Percentiles rank a stretch among this genome's conserved stretches.
Conservation (phyloP, 2,113 vertebrate species). For the Pseudorasbora parva region DNA sequence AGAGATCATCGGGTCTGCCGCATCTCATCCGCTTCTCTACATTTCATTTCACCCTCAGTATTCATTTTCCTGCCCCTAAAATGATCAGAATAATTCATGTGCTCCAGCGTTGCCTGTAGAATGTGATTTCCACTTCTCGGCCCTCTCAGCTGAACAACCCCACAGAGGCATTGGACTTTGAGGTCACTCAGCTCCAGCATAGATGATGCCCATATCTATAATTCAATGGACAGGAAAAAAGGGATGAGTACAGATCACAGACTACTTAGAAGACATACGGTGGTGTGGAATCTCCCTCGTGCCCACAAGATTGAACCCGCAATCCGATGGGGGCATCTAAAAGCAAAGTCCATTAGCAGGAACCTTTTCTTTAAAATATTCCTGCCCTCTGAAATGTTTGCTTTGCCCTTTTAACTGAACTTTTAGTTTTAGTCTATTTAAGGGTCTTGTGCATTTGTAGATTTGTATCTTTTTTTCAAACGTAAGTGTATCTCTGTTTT, state of each 20-base stretch:
- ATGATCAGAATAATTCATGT: conserved; percentile 59
- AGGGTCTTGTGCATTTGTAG: conserved; percentile 13
- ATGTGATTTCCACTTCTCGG: conserved; percentile 52
- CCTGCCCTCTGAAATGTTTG: conserved; percentile 55
- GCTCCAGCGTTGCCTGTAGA: conserved; percentile 45
- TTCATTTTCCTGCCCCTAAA: conserved; percentile 41
- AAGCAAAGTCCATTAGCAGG: conserved; percentile 62
- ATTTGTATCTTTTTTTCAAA: conserved; percentile 40
- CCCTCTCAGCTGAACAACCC: conserved; percentile 69
- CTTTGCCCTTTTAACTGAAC: conserved; percentile 42
- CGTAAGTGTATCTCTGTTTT: conserved; percentile 31
- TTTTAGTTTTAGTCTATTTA: conserved; percentile 44
- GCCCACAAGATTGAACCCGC: conserved; percentile 43
- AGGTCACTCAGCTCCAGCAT: conserved; percentile 87
- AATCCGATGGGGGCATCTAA: conserved; percentile 54
- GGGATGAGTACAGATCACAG: conserved; percentile 55
- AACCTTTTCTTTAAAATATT: conserved; percentile 51
- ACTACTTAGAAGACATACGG: conserved; percentile 60
- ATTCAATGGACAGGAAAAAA: conserved; percentile 62
- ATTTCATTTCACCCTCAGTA: conserved; percentile 54
- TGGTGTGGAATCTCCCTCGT: conserved; percentile 52
- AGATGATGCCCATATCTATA: conserved; percentile 82
- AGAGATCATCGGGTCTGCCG: conserved; percentile 47
- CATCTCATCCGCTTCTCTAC: conserved; percentile 35
- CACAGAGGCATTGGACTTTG: conserved; percentile 83